Evolutionary conservation across 2,888 invertebrate genomes (phyloP), one percentile per base, ranked within the genome.

Genomic region (Orthosia gracilis): DNA sequence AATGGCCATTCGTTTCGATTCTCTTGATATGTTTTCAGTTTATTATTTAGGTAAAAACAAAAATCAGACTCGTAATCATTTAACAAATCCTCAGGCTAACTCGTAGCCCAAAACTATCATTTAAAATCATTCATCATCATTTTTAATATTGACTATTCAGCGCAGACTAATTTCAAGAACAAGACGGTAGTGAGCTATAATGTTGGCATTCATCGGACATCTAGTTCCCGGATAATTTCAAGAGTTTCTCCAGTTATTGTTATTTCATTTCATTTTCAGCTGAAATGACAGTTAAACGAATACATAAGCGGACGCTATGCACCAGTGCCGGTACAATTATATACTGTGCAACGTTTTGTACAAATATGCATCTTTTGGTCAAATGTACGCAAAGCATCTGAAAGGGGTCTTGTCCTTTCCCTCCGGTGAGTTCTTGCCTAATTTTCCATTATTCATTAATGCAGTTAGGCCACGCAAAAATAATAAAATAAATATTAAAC

Each of bases 371-470:
- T 87, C 76, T 50, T 78, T 87, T 49, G 87, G 87, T 1, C 82
- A 81, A 45, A 87, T 87, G 87, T 86, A 81, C 54, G 83, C 85
- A 17, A 87, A 82, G 49, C 87, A 87, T 50, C 21, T 85, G 7
- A 54, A 63, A 2, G 72, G 52, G 5, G 79, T 75, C 80, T 0
- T 87, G 86, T 55, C 87, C 87, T 4, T 86, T 83, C 40, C 83
- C 84, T 31, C 52, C 81, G 1, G 82, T 86, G 65, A 80, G 85
- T 74, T 52, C n/a, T 40, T 9, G 40, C 40, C 40, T 40, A 40
- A 40, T 40, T 40, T 40, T 40, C 9, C 9, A 40, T 40, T 40
- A 9, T 40, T 40, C 40, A 40, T 40, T 40, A 9, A 40, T 9
- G 9, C 40, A 9, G 40, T 40, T 40, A 40, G 1, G 40, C 40